Conservation (phyloP, 2,113 vertebrate species). For the Percopsis transmontana region DNA sequence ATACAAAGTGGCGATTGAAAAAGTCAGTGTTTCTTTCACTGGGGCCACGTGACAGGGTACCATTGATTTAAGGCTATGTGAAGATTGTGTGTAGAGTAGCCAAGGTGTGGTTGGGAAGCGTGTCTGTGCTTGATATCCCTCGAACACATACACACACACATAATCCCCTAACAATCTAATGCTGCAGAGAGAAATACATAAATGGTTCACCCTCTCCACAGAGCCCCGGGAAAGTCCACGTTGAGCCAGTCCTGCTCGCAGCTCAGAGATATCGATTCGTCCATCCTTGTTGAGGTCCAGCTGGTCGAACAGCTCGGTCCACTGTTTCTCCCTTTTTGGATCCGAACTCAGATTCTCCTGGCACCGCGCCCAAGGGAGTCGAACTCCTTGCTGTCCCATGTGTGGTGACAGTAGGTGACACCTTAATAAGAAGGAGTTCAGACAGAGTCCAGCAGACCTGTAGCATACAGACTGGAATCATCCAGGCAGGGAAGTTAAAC, state of each 20-base stretch:
- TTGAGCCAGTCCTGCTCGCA: slow-evolving; percentile 80
- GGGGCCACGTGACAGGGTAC: too few species aligned
- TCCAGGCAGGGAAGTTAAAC: too few species aligned
- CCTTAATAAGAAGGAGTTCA: background rate
- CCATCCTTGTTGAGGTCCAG: slow-evolving; percentile 89
- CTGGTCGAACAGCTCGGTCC: slow-evolving; percentile 84
- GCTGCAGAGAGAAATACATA: background rate
- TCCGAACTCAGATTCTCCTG: slow-evolving; percentile 63
- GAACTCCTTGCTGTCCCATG: slow-evolving; percentile 50
- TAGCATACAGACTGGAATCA: too few species aligned
- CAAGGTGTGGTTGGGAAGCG: too few species aligned
- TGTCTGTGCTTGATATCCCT: background rate
- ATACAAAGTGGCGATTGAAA: too few species aligned
- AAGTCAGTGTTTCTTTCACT: too few species aligned
- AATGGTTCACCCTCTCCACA: slow-evolving; percentile 69
- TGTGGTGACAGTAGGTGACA: slow-evolving; percentile 10
- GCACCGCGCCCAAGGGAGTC: slow-evolving; percentile 56
- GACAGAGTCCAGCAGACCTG: too few species aligned
- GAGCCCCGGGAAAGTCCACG: slow-evolving; percentile 72
- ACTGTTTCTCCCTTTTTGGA: slow-evolving; percentile 74
- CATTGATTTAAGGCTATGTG: too few species aligned
- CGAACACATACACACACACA: slow-evolving; percentile 5
- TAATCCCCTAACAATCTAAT: background rate
- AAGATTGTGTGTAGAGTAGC: too few species aligned
- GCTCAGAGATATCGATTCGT: slow-evolving; percentile 83